Evolutionary conservation across 2,888 invertebrate species (phyloP).

Genomic region (Tiliacea citrago): DNA sequence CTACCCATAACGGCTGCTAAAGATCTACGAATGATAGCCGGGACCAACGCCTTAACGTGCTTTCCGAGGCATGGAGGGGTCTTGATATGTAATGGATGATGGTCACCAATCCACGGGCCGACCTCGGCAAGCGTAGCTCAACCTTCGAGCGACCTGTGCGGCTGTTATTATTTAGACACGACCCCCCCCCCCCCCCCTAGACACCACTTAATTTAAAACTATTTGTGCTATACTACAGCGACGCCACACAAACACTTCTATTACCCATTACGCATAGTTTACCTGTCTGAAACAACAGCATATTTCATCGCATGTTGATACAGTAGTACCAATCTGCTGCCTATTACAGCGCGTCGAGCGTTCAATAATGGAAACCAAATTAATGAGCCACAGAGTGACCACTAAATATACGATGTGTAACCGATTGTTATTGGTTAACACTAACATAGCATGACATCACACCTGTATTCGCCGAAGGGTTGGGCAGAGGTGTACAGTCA

Average conservation of each 20-base stretch:
- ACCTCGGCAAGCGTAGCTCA: background rate
- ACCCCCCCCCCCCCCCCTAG: background rate
- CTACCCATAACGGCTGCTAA: background rate
- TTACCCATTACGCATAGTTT: too few species aligned
- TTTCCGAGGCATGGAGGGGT: background rate
- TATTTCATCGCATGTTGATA: background rate
- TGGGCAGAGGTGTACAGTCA: background rate
- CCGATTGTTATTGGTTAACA: too few species aligned
- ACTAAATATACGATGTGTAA: background rate
- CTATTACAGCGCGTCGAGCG: background rate
- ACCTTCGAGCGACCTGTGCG: background rate
- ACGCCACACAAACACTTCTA: background rate
- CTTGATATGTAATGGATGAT: background rate
- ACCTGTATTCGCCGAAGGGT: background rate
- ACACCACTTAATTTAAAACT: background rate
- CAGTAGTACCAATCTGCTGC: background rate
- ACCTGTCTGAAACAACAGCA: slow-evolving; percentile 1
- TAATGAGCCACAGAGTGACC: slow-evolving; percentile 6
- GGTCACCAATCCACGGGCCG: background rate
- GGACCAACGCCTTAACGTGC: background rate
- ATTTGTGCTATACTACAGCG: background rate
- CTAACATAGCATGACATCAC: background rate
- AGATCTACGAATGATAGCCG: background rate
- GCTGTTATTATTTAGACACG: background rate
- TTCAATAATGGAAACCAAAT: slow-evolving; percentile 35